Percentiles rank a stretch among this genome's conserved stretches.
Conservation (phyloP, 2,113 vertebrate species). For the Mugil cephalus region DNA sequence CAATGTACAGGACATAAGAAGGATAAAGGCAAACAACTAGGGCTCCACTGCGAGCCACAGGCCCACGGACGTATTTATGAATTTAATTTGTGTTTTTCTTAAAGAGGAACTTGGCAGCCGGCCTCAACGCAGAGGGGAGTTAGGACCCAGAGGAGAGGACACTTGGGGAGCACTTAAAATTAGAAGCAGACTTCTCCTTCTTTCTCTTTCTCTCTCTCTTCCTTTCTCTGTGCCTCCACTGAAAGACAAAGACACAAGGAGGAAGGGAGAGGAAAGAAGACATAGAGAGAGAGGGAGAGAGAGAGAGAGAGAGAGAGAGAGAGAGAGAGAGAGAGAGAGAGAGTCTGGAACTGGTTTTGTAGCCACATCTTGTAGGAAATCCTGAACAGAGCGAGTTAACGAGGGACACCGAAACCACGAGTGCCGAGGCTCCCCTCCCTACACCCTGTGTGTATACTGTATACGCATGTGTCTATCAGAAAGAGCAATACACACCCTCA, state of each 20-base stretch:
- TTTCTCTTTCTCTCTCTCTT: slow-evolving; percentile 33
- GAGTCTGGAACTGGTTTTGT: slow-evolving; percentile 78
- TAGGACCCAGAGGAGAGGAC: slow-evolving; percentile 81
- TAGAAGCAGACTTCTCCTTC: slow-evolving; percentile 81
- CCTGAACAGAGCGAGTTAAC: slow-evolving; percentile 85
- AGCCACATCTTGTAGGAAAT: slow-evolving; percentile 82
- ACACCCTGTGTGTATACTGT: slow-evolving; percentile 10
- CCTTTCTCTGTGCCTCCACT: slow-evolving; percentile 1
- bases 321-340: slow-evolving; percentile 37
- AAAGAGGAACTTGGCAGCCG: slow-evolving; percentile 59
- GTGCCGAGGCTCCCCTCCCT: slow-evolving; percentile 63
- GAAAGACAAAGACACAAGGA: slow-evolving; percentile 57
- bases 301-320: slow-evolving; percentile 17
- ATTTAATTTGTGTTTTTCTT: slow-evolving; percentile 74
- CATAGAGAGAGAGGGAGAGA: slow-evolving; percentile 34
- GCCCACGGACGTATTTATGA: slow-evolving; percentile 69
- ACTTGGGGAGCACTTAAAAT: slow-evolving; percentile 76
- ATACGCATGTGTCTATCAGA: slow-evolving; percentile 24
- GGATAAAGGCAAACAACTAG: slow-evolving; percentile 40
- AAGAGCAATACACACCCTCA: slow-evolving; percentile 23
- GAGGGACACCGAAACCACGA: slow-evolving; percentile 80
- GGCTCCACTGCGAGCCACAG: slow-evolving; percentile 56
- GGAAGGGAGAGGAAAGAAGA: slow-evolving; percentile 22
- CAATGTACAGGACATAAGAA: neutral
- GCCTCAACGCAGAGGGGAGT: slow-evolving; percentile 58